Evolutionary conservation across 2,888 invertebrate species (phyloP), one percentile per base, ranked within the genome.

Genomic region (Pseudoips prasinana): DNA sequence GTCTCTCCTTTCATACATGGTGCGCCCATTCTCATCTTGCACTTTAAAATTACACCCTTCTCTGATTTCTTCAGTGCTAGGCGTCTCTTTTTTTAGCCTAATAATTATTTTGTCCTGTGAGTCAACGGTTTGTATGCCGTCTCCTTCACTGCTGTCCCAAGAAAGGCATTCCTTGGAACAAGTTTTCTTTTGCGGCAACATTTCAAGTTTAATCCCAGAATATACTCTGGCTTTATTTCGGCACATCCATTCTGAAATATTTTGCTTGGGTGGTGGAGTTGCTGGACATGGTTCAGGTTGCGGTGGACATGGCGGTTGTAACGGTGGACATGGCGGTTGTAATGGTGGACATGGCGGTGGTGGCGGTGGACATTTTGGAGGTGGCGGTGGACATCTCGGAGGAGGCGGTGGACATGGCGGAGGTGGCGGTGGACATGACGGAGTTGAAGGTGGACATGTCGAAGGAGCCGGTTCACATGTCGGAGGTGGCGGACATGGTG

Each of bases 1-100:
- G 34, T 80, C 72, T 50, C 50, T 62, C 45, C 78, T 69, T 51
- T 82, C 81, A 42, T 60, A 77, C 22, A 82, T 42, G 9, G 78
- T 80, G 25, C 52, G 40, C 1, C 79, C 79, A 28, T 78, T 75
- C 42, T 66, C 68, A 46, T 80, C 78, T 59, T 66, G 58, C 0
- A 78, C 71, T 52, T 73, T 78, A 7, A 79, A 59, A 27, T 73
- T 67, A 11, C 62, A 32, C 1, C 51, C 54, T 39, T 73, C 67
- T 51, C 71, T 60, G 22, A 73, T 71, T 47, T 78, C 72, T 27
- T 70, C 65, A 14, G 68, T 73, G 34, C 72, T 79, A 7, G 64
- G 61, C 0, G 66, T 62, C 4, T 48, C 39, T 36, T 65, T 40
- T 35, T 65, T 75, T 22, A 73, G 40, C 37, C 58, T 64, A 14